Conservation (phyloP, 2,888 invertebrate genomes). For the Acronicta psi region DNA sequence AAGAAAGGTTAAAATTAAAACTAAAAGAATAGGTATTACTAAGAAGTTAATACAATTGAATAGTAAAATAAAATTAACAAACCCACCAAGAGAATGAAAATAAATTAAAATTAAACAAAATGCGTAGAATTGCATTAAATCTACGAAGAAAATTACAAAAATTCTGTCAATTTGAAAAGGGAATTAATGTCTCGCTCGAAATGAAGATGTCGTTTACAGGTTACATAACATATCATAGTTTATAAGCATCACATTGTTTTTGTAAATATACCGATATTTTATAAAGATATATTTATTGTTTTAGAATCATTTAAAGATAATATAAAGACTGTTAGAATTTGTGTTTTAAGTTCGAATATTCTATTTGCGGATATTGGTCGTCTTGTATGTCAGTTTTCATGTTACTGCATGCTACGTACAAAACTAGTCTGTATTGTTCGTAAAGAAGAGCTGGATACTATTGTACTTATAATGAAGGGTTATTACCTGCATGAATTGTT, state of each 20-base stretch:
- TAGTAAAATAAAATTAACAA: not conserved
- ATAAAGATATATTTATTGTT: constrained; percentile 34
- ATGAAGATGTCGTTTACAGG: constrained; percentile 60
- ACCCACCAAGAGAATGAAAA: constrained; percentile 3
- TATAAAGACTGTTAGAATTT: constrained; percentile 51
- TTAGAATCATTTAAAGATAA: constrained; percentile 42
- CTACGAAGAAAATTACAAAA: constrained; percentile 12
- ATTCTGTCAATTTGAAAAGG: constrained; percentile 52
- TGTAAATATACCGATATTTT: constrained; percentile 46
- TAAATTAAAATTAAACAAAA: constrained; percentile 18
- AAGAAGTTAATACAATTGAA: not conserved
- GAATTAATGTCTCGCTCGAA: constrained; percentile 37
- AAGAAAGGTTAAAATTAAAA: not conserved
- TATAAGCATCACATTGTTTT: constrained; percentile 51
- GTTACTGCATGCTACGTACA: constrained; percentile 26
- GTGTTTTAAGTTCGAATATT: constrained; percentile 43
- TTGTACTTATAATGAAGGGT: constrained; percentile 18
- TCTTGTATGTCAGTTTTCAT: constrained; percentile 37
- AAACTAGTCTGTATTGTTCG: not conserved
- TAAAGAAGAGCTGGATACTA: too few relatives aligned
- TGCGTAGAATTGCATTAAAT: not conserved
- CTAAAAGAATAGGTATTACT: not conserved
- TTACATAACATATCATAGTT: constrained; percentile 68
- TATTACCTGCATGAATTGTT: constrained; percentile 8
- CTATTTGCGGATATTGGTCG: constrained; percentile 32